These are phyloP conservation scores for Cheilosia soror DNA, from an alignment of 2,888 invertebrate genomes.

Conservation along the genomic window DNA sequence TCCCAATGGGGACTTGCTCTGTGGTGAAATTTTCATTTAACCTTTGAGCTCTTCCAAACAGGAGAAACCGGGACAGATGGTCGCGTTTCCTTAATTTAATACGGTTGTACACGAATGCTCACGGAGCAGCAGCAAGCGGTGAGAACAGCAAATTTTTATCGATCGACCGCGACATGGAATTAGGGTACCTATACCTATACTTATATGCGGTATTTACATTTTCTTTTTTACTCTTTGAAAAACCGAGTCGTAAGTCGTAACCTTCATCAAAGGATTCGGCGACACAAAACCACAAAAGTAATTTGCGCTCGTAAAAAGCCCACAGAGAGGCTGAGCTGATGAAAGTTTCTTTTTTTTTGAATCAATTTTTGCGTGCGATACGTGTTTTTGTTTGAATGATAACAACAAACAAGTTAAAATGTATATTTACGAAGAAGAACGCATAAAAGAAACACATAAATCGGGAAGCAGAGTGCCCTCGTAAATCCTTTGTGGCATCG, in stretches of 20 bases:
- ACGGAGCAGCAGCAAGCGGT: too few species aligned
- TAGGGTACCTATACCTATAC: slow-evolving; percentile 8
- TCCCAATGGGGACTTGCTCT: background rate
- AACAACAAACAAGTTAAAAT: slow-evolving; percentile 1
- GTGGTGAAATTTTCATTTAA: slow-evolving; percentile 11
- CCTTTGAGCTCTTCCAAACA: slow-evolving; percentile 5
- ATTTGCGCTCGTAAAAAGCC: slow-evolving; percentile 37
- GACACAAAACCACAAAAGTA: slow-evolving; percentile 43
- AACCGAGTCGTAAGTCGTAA: slow-evolving; percentile 20
- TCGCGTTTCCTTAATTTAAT: background rate
- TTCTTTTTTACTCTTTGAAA: slow-evolving; percentile 6
- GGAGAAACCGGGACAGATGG: background rate
- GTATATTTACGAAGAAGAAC: slow-evolving; percentile 8
- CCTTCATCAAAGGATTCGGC: slow-evolving; percentile 30
- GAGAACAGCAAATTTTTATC: background rate
- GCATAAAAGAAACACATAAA: slow-evolving; percentile 19
- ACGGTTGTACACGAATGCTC: background rate
- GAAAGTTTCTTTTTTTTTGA: slow-evolving; percentile 26
- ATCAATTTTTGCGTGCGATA: slow-evolving; percentile 11
- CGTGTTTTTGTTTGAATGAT: slow-evolving; percentile 11
- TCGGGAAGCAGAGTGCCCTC: slow-evolving; percentile 26
- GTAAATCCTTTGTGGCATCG: slow-evolving; percentile 33
- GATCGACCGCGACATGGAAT: slow-evolving; percentile 31
- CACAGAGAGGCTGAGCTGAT: slow-evolving; percentile 14
- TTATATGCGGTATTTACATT: background rate